phyloP scores from a whole-genome alignment of 2,888 invertebrate species.

The Watsonalla binaria region DNA sequence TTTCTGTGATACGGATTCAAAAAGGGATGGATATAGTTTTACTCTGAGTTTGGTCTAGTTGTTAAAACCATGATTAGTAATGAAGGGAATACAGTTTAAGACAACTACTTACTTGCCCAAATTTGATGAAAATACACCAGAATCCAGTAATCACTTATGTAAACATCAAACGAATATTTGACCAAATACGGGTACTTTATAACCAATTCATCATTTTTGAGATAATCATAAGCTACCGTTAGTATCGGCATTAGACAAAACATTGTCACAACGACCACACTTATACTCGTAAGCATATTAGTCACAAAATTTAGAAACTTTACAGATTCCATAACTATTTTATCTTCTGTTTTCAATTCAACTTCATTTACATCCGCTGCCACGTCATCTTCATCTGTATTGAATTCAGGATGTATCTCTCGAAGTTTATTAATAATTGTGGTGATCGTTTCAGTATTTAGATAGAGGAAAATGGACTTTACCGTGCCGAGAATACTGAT shows the following conservation, averaged over 20 bases:
- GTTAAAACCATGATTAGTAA: too few relatives aligned
- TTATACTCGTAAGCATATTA: slow-evolving; percentile 24
- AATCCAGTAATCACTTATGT: slow-evolving; percentile 31
- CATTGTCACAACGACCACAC: slow-evolving; percentile 25
- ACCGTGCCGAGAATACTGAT: slow-evolving; percentile 40
- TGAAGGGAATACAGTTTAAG: background rate
- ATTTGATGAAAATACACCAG: slow-evolving; percentile 48
- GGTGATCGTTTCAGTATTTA: slow-evolving; percentile 28
- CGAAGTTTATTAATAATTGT: slow-evolving; percentile 35
- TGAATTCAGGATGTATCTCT: slow-evolving; percentile 34
- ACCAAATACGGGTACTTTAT: slow-evolving; percentile 43
- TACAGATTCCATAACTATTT: slow-evolving; percentile 30
- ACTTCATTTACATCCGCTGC: background rate
- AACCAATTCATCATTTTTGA: slow-evolving; percentile 26
- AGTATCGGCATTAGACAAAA: slow-evolving; percentile 42
- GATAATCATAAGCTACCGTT: slow-evolving; percentile 35
- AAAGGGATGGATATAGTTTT: too few relatives aligned
- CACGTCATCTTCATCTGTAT: slow-evolving; percentile 3
- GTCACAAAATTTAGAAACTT: slow-evolving; percentile 30
- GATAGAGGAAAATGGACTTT: slow-evolving; percentile 35
- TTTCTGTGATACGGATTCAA: too few relatives aligned
- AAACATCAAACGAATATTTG: slow-evolving; percentile 48
- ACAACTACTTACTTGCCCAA: slow-evolving; percentile 40
- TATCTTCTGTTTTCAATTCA: slow-evolving; percentile 10
- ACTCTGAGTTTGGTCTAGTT: too few relatives aligned